Percentiles rank a stretch among this genome's conserved stretches.
Conservation (phyloP, 2,113 vertebrate genomes). For the Heterocephalus glaber region DNA sequence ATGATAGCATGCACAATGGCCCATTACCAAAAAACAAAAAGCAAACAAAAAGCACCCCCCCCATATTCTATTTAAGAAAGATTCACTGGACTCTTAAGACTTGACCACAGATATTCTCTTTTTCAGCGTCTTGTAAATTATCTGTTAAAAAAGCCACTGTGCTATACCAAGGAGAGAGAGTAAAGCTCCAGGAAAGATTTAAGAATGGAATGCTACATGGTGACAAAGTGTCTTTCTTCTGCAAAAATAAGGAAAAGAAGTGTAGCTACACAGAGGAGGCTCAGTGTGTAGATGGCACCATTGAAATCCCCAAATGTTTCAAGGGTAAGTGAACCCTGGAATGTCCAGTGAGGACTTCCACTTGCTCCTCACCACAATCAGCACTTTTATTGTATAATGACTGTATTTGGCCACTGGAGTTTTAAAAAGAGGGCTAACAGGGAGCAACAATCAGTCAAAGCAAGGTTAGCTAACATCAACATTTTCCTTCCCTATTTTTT, state of each 20-base stretch:
- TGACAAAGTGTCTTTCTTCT: constrained; percentile 90
- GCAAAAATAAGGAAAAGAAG: constrained; percentile 88
- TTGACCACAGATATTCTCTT: constrained; percentile 16
- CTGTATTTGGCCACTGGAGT: neutral
- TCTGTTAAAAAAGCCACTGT: constrained; percentile 90
- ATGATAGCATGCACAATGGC: neutral
- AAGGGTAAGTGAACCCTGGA: constrained; percentile 82
- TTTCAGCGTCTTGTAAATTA: constrained; percentile 90
- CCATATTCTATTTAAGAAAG: neutral
- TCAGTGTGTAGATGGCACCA: constrained; percentile 87
- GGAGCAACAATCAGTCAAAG: neutral
- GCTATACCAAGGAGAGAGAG: constrained; percentile 86
- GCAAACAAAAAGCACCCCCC: neutral
- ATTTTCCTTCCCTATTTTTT: neutral
- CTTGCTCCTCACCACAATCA: neutral
- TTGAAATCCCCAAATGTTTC: constrained; percentile 90
- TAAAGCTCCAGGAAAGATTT: constrained; percentile 87
- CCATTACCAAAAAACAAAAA: neutral
- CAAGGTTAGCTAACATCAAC: neutral
- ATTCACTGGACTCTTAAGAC: neutral
- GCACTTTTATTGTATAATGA: neutral
- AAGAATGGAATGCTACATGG: constrained; percentile 89
- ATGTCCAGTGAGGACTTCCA: neutral
- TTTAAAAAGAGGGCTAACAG: neutral
- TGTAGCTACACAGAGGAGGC: constrained; percentile 89